Evolutionary conservation across 2,888 invertebrate species (phyloP), one percentile per base, ranked within the genome.

Genomic region (Muschampia plurimacula): DNA sequence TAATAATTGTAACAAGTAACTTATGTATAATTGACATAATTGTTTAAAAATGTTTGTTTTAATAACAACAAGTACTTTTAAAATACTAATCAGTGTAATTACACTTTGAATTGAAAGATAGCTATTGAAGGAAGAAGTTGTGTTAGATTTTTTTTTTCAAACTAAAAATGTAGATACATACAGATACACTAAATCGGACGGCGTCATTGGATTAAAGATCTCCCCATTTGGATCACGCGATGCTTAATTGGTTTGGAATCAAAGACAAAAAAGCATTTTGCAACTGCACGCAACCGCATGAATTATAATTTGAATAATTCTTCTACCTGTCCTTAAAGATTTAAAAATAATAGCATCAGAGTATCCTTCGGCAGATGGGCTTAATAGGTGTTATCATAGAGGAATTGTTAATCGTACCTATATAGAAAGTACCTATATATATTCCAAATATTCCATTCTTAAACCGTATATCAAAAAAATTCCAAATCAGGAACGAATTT

Each of bases 201-300:
- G 57, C 62, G 63, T 44, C 36, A 12, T 67, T 9, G 67, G 55
- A 76, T 76, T 74, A 76, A 72, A 72, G 57, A 70, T 69, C 75
- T 75, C 73, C 75, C 86, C 87, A 86, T 86, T 87, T 83, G 86
- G 87, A 91, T 89, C 93, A 92, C 91, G 92, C 92, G 82, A 92
- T 84, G 77, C 79, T 83, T 89, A 91, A 91, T 91, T 91, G 89
- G 86, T 84, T 82, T 76, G 83, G 83, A 85, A 86, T 84, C 79
- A 86, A 81, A 83, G 87, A 90, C 88, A 92, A 93, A 93, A 92
- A 93, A 91, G 79, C 84, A 76, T 85, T 90, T 86, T 84, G 87
- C 86, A 89, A 84, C 84, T 85, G 81, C 92, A 93, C 91, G 93
- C 93, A 80, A 89, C 77, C 82, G 77, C 75, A 79, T 67, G 69